Percentiles rank a stretch among this genome's conserved stretches.
Evolutionary conservation across 1,140 invertebrate species (phyloP).

Genomic region (Nebria ingens): DNA sequence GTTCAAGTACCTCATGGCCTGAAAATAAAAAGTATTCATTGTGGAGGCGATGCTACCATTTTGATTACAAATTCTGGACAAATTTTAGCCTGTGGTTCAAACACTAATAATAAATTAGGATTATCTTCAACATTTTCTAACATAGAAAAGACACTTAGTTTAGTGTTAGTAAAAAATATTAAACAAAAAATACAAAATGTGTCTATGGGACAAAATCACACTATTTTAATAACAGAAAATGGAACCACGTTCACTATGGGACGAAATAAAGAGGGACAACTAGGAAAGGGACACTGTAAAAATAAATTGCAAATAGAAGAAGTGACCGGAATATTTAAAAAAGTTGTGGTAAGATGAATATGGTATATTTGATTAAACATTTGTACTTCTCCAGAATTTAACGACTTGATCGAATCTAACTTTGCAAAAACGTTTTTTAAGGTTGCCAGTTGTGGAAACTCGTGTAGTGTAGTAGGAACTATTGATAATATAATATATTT

Average conservation of each 20-base stretch:
- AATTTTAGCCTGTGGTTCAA: conserved; percentile 56
- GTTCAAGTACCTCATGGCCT: conserved; percentile 39
- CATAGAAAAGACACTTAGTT: conserved; percentile 25
- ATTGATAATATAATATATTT: conserved; percentile 21
- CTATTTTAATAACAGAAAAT: conserved; percentile 50
- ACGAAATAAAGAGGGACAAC: conserved; percentile 42
- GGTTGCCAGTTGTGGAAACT: conserved; percentile 15
- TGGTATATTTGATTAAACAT: conserved; percentile 10
- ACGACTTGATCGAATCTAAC: neutral
- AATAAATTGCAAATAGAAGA: conserved; percentile 7
- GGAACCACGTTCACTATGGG: conserved; percentile 58
- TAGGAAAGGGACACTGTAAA: conserved; percentile 16
- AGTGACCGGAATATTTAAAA: conserved; percentile 12
- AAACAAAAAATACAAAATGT: conserved; percentile 39
- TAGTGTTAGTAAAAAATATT: conserved; percentile 28
- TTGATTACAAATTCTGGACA: conserved; percentile 54
- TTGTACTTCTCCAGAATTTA: conserved; percentile 8
- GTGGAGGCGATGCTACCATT: conserved; percentile 53
- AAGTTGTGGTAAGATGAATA: conserved; percentile 12
- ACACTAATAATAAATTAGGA: conserved; percentile 59
- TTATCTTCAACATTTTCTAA: conserved; percentile 31
- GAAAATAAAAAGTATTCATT: conserved; percentile 43
- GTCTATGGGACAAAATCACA: conserved; percentile 46
- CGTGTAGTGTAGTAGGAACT: conserved; percentile 16
- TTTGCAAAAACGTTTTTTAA: neutral